These are phyloP conservation scores for Pterocles gutturalis DNA, from an alignment of 2,113 vertebrate genomes.

Conservation along the genomic window DNA sequence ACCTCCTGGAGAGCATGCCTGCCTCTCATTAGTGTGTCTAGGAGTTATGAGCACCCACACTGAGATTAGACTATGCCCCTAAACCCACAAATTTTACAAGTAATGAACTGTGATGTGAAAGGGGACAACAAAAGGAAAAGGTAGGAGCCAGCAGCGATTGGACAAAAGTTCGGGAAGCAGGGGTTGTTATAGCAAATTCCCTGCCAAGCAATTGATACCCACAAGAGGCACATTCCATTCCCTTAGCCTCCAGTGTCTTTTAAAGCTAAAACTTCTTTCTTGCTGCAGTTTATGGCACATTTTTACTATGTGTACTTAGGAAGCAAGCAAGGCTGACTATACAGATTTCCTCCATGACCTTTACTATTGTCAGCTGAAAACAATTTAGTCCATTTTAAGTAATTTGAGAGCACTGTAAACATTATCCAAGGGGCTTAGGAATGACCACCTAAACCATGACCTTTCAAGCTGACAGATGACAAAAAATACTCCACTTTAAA, in stretches of 20 bases:
- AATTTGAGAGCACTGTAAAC: slow-evolving; percentile 77
- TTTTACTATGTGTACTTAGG: slow-evolving; percentile 46
- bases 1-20: background rate
- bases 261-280: slow-evolving; percentile 32
- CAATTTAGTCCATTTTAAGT: slow-evolving; percentile 79
- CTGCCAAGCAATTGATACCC: background rate
- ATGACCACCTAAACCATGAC: slow-evolving; percentile 69
- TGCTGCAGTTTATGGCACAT: slow-evolving; percentile 37
- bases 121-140: background rate
- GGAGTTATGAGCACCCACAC: background rate
- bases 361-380: slow-evolving; percentile 72
- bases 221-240: background rate
- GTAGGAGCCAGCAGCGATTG: background rate
- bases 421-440: slow-evolving; percentile 69
- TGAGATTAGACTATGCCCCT: background rate
- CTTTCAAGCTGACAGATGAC: slow-evolving; percentile 71
- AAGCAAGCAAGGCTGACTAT: slow-evolving; percentile 62
- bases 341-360: slow-evolving; percentile 74
- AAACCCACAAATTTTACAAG: background rate
- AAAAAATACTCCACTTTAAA: slow-evolving; percentile 57
- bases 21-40: background rate
- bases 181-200: no score
- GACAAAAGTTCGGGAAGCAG: no score
- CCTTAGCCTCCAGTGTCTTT: background rate
- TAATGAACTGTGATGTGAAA: background rate